These are phyloP conservation scores for Dendroctonus ponderosae DNA, from an alignment of 1,140 invertebrate genomes.

Conservation along the genomic window DNA sequence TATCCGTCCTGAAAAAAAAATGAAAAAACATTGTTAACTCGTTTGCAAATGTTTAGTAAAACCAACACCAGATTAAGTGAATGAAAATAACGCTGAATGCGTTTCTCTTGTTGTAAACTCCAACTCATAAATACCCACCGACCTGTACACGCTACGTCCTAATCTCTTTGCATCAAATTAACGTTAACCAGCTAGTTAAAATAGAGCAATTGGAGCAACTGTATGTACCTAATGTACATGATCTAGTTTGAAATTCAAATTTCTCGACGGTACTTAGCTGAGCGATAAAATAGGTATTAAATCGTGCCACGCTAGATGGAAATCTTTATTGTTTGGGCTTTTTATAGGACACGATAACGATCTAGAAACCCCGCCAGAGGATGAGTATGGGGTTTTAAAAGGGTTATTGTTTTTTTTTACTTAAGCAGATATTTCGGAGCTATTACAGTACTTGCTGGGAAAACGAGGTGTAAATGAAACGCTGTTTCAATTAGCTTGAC, in stretches of 20 bases:
- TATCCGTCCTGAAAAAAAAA: slow-evolving; percentile 64
- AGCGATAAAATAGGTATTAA: slow-evolving; percentile 8
- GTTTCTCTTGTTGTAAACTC: neutral
- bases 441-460: too few relatives aligned
- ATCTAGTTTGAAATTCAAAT: slow-evolving; percentile 16
- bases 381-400: too few relatives aligned
- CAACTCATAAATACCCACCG: neutral
- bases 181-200: neutral
- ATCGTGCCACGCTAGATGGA: neutral
- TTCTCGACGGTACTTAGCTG: neutral
- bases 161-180: neutral
- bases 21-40: slow-evolving; percentile 12
- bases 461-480: too few relatives aligned
- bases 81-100: neutral
- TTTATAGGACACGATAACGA: too few relatives aligned
- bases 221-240: slow-evolving; percentile 2
- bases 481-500: too few relatives aligned
- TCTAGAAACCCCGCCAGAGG: too few relatives aligned
- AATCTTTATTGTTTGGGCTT: too few relatives aligned
- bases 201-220: slow-evolving; percentile 5
- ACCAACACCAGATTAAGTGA: neutral
- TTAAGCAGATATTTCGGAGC: too few relatives aligned
- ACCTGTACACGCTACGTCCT: too few relatives aligned
- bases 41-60: neutral
- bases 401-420: too few relatives aligned